Evolutionary conservation across 2,888 invertebrate genomes (phyloP).

Genomic region (Trachelus troglodyta): DNA sequence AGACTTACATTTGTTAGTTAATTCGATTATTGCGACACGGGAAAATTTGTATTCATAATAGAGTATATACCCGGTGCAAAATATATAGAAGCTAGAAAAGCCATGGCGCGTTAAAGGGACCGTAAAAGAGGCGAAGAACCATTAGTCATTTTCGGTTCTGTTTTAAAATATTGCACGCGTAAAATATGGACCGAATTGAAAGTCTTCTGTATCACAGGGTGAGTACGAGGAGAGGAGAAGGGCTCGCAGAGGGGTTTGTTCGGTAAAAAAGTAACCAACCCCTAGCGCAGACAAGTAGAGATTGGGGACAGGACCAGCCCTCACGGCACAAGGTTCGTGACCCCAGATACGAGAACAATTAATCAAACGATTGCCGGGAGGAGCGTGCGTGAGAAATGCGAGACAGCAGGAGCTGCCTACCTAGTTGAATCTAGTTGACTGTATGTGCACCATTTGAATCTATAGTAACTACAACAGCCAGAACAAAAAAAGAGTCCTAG

Average conservation of each 20-base stretch:
- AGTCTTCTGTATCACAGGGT: conserved; percentile 38
- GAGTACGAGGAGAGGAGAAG: conserved; percentile 12
- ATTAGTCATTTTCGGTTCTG: conserved; percentile 45
- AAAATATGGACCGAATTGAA: conserved; percentile 54
- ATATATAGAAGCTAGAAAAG: neutral
- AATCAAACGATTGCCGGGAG: conserved; percentile 52
- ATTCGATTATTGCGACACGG: neutral
- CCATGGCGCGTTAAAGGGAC: conserved; percentile 1
- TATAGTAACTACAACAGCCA: neutral
- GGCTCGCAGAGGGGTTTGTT: conserved; percentile 30
- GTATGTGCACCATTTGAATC: neutral
- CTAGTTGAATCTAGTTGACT: neutral
- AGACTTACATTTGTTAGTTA: neutral
- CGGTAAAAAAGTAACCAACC: conserved; percentile 30
- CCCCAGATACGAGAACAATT: conserved; percentile 47
- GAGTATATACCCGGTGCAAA: neutral
- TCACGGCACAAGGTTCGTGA: conserved; percentile 30
- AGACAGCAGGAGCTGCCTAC: conserved; percentile 33
- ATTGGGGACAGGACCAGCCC: conserved; percentile 20
- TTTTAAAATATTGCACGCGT: conserved; percentile 51
- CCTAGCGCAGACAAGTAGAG: conserved; percentile 32
- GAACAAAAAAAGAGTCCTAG: neutral
- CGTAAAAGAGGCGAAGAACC: conserved; percentile 26
- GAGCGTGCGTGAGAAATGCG: conserved; percentile 59
- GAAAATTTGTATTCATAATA: neutral